Evolutionary conservation across 2,113 vertebrate species (phyloP), one percentile per base, ranked within the genome.

Genomic region (Tragelaphus imberbis): DNA sequence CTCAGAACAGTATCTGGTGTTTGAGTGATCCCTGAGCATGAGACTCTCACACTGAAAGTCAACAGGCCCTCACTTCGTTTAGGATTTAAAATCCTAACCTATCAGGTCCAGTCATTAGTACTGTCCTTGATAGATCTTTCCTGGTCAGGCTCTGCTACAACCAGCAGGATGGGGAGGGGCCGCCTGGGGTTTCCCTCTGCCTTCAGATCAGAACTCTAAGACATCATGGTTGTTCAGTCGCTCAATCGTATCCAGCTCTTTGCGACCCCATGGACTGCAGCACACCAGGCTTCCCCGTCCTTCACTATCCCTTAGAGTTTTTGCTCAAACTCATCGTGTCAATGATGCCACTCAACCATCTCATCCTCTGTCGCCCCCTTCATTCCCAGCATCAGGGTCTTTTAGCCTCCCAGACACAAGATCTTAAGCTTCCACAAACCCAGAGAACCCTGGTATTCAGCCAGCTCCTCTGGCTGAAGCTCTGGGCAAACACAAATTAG

Each of bases 401-500:
- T 71, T 40, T 6, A 81, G 49, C 65, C 79, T 71, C 92, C 8
- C n/a, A 16, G 61, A 89, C 58, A 68, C 33, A 55, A 89, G 95
- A 63, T 47, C 56, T 59, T 90, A 77, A 92, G 93, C 88, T 16
- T 13, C 53, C 17, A 47, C 79, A 96, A 88, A 14, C 88, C 47
- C 58, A 51, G 44, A 77, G 0, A 1, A 7, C 15, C 68, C 19
- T 2, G 14, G 33, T 77, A 58, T 89, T 93, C 90, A 53, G 3
- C 85, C 85, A 33, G 36, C 0, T 17, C 79, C 53, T 90, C 9
- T 58, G 19, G 21, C 23, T 0, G 47, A 91, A 95, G 93, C 36
- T 40, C 95, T 95, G 82, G 85, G 91, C 55, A 91, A 95, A 97
- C 94, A 94, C 27, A 63, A 82, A 21, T 84, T 51, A 88, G 81